phyloP scores from a whole-genome alignment of 1,140 invertebrate species.

The Bombus picipes region DNA sequence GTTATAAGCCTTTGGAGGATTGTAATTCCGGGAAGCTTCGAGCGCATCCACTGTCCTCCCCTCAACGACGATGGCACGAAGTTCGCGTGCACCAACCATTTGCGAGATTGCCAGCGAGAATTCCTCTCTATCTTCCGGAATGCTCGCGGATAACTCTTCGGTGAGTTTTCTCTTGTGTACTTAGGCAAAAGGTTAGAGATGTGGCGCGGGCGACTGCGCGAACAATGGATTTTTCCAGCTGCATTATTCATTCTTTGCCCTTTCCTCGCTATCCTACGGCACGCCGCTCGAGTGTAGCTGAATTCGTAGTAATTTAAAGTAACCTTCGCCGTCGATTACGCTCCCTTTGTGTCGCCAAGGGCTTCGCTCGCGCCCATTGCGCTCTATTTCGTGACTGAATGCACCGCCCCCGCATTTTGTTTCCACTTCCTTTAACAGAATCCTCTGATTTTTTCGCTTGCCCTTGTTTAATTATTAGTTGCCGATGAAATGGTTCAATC shows the following conservation, averaged over 20 bases:
- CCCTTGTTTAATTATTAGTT: background rate
- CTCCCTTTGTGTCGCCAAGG: constrained; percentile 21
- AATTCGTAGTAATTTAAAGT: constrained; percentile 43
- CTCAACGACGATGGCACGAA: constrained; percentile 31
- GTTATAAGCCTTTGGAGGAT: constrained; percentile 24
- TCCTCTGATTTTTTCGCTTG: no score
- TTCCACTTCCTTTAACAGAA: background rate
- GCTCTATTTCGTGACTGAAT: background rate
- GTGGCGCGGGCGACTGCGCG: constrained; percentile 23
- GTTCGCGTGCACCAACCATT: constrained; percentile 38
- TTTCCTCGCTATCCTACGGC: constrained; percentile 2
- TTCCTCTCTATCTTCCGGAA: constrained; percentile 38
- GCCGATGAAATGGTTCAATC: background rate
- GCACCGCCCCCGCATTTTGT: background rate
- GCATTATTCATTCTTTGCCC: constrained; percentile 48
- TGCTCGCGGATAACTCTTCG: constrained; percentile 30
- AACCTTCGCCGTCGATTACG: constrained; percentile 28
- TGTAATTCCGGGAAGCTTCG: constrained; percentile 19
- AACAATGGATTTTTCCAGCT: constrained; percentile 56
- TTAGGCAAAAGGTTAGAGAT: constrained; percentile 51
- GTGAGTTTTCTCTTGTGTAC: constrained; percentile 43
- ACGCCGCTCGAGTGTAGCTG: constrained; percentile 17
- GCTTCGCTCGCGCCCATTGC: background rate
- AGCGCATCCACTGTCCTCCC: background rate
- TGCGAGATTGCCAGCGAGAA: constrained; percentile 50